Conservation (phyloP, 2,113 vertebrate genomes). For the Nicator chloris region DNA sequence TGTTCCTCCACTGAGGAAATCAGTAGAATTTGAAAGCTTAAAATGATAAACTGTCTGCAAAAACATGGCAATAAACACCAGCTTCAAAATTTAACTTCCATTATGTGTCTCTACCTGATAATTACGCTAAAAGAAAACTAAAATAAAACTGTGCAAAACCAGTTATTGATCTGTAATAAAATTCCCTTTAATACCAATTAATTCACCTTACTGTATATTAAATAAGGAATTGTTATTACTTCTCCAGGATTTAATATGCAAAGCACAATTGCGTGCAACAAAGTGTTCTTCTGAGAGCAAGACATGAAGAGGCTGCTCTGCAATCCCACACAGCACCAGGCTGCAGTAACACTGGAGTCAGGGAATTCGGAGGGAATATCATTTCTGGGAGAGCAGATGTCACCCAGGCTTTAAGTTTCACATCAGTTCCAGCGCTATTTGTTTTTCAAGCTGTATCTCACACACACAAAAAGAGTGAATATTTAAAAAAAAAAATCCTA, state of each 20-base stretch:
- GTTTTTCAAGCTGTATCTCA: neutral
- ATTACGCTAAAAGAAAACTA: conserved; percentile 17
- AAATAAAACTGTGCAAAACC: neutral
- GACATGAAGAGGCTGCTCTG: neutral
- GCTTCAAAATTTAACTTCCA: neutral
- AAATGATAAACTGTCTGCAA: neutral
- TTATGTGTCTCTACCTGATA: neutral
- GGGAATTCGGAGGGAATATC: neutral
- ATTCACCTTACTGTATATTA: conserved; percentile 10
- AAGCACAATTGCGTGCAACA: neutral
- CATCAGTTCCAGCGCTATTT: neutral
- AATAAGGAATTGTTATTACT: conserved; percentile 1
- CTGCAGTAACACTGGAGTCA: neutral
- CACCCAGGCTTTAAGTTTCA: neutral
- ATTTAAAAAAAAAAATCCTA: neutral
- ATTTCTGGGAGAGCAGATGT: neutral
- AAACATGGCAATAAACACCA: neutral
- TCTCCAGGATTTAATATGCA: neutral
- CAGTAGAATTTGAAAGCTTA: neutral
- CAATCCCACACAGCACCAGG: neutral
- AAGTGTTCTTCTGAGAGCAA: conserved; percentile 1
- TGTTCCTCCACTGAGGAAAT: neutral
- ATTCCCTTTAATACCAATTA: conserved; percentile 26
- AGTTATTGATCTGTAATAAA: conserved; percentile 12
- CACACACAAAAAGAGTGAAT: neutral